These are phyloP conservation scores for Clupea harengus DNA, from an alignment of 2,113 vertebrate genomes.

Conservation along the genomic window DNA sequence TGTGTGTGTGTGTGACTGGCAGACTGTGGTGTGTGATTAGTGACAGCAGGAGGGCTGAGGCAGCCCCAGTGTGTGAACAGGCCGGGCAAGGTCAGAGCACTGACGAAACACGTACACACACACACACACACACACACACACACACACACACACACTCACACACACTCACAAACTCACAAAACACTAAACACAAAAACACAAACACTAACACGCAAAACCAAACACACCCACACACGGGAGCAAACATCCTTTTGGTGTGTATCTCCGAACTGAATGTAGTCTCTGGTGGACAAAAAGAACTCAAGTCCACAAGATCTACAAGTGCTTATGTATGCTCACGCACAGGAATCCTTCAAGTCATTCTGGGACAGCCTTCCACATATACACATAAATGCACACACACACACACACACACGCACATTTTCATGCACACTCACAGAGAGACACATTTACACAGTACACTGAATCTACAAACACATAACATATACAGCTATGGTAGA, in stretches of 20 bases:
- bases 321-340: not conserved
- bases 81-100: no score
- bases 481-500: conserved; percentile 21
- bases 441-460: not conserved
- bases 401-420: conserved; percentile 12
- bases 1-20: not conserved
- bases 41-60: conserved; percentile 2
- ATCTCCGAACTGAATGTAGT: not conserved
- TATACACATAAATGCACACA: not conserved
- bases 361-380: not conserved
- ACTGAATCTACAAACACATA: conserved; percentile 25
- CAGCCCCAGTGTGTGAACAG: not conserved
- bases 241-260: not conserved
- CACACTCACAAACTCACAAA: not conserved
- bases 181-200: not conserved
- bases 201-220: not conserved
- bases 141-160: not conserved
- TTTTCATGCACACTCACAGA: no score
- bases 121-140: not conserved
- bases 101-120: not conserved
- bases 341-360: not conserved
- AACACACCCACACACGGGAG: not conserved
- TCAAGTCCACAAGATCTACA: not conserved
- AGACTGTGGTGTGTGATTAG: conserved; percentile 3
- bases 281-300: not conserved